Evolutionary conservation across 2,113 vertebrate species (phyloP).

Genomic region (Coryphaenoides rupestris): DNA sequence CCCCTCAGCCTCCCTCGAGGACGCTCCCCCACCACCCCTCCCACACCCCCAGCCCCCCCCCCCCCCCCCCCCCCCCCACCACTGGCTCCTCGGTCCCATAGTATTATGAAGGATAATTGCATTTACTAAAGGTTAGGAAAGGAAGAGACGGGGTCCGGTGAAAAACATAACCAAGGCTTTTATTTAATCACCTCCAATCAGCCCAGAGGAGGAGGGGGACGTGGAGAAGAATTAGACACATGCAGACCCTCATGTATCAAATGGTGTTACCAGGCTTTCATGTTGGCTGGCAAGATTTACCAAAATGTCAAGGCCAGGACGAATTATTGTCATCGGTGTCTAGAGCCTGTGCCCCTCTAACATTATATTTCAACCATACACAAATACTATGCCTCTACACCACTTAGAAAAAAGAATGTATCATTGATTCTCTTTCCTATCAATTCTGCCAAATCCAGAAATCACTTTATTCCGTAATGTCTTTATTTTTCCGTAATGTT

Average conservation of each 20-base stretch:
- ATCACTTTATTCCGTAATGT: too few species aligned
- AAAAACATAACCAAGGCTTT: constrained; percentile 25
- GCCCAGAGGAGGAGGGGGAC: not conserved
- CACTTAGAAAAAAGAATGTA: too few species aligned
- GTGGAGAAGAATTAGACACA: constrained; percentile 2
- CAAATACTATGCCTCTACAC: too few species aligned
- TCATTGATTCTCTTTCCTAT: too few species aligned
- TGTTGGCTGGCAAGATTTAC: not conserved
- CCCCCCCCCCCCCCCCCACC: constrained; percentile 29
- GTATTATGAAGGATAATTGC: constrained; percentile 36
- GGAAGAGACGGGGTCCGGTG: constrained; percentile 25
- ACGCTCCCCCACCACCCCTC: not conserved
- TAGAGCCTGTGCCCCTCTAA: too few species aligned
- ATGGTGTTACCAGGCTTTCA: not conserved
- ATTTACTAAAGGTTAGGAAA: constrained; percentile 42
- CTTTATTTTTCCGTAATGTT: too few species aligned
- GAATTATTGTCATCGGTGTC: too few species aligned
- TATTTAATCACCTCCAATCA: constrained; percentile 18
- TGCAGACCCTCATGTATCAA: not conserved
- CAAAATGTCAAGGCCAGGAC: not conserved
- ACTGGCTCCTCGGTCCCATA: constrained; percentile 23
- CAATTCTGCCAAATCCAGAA: too few species aligned
- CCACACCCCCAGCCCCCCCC: not conserved
- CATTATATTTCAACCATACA: too few species aligned
- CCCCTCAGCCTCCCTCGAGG: not conserved